Base-by-base conservation (phyloP, 2,888 invertebrate species). In the Tipula vernalis region DNA sequence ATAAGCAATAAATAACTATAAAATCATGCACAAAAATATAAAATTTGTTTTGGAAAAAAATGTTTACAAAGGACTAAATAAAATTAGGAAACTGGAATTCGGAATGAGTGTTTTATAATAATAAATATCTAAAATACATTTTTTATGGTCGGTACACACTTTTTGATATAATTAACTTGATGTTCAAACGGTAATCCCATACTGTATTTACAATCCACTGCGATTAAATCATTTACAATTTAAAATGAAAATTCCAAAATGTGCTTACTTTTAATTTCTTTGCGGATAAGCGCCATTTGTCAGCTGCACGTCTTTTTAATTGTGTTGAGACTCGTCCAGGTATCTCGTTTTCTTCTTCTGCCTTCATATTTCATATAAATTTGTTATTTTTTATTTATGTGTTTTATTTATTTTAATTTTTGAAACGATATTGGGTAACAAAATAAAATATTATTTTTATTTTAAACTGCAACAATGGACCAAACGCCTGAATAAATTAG, bases 221-320 rank as follows among this genome's bases (percentile, higher is more conserved):
- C 8, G 2, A 57, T 28, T 28, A 28, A 28, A 28, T 71, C 10
- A 3, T 71, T 8, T 28, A 71, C 71, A 71, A 28, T 28, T 71
- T 71, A 71, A 71, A 51, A 4, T 15, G 51, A 15, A 51, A 51
- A 18, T 28, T 71, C 12, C 28, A 71, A 71, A 71, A 71, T 18
- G 28, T 95, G 91, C 95, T 95, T 95, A 96, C 95, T 93, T 95
- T 94, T 91, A 95, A 95, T 94, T 94, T 95, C 90, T 95, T 94
- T 90, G 95, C 94, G 91, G 94, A 94, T 88, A 91, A 93, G 90
- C 93, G 94, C 95, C 95, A 95, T 90, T 94, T 94, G 90, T 94
- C 94, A 88, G 90, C 90, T 13, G 92, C 90, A 12, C 86, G 41
- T 10, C n/a, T 36, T 89, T 92, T 92, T 90, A 94, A 93, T 28